These are phyloP conservation scores for Brachyalestes nurse DNA, from an alignment of 2,797 vertebrate species.

Conservation along the genomic window DNA sequence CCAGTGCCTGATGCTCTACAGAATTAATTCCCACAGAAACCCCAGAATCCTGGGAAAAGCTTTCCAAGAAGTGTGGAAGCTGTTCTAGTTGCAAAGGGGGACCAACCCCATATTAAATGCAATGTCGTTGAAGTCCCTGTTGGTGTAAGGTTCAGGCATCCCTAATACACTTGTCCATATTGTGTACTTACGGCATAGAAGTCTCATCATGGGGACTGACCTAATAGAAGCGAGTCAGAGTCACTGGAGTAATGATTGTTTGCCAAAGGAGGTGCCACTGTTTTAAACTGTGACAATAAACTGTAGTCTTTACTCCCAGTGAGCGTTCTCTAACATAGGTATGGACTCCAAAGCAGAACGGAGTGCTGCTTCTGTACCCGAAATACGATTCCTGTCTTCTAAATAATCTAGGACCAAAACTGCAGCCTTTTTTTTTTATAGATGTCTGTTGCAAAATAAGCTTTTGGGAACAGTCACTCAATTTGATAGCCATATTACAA, in stretches of 20 bases:
- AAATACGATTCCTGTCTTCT: background rate
- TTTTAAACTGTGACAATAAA: background rate
- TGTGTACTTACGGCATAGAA: too few species aligned
- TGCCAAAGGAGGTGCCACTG: conserved; percentile 40
- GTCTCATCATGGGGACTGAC: background rate
- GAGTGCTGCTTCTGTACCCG: conserved; percentile 1
- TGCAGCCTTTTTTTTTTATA: background rate
- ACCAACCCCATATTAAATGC: too few species aligned
- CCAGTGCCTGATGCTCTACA: too few species aligned
- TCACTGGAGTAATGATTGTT: conserved; percentile 23
- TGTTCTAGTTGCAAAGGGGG: too few species aligned
- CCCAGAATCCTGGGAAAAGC: too few species aligned
- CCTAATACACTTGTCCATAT: too few species aligned
- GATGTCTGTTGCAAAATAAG: background rate
- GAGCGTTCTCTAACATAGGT: background rate
- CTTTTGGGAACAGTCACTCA: conserved; percentile 1
- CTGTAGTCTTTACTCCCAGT: background rate
- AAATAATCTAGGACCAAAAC: background rate
- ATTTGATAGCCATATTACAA: conserved; percentile 4
- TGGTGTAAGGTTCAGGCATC: too few species aligned
- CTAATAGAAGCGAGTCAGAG: conserved; percentile 23
- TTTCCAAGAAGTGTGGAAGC: too few species aligned
- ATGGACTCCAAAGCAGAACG: background rate
- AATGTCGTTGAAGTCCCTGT: too few species aligned
- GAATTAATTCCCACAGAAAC: too few species aligned